Conservation (phyloP, 2,888 invertebrate genomes). For the Drosophila multiciliata region DNA sequence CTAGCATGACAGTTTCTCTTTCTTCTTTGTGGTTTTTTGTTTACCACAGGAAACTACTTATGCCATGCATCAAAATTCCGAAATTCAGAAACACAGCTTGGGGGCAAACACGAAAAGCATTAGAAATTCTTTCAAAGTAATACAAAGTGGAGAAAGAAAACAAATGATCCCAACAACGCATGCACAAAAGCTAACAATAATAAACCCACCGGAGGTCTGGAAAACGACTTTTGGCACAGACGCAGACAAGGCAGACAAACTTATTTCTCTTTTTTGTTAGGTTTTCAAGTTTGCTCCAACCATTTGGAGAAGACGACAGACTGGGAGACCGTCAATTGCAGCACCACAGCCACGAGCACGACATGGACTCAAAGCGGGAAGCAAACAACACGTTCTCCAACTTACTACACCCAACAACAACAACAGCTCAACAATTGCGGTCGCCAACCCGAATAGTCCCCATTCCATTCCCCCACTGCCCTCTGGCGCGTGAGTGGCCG, state of each 20-base stretch:
- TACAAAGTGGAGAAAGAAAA: conserved; percentile 52
- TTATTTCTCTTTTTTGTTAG: conserved; percentile 16
- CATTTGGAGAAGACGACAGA: conserved; percentile 26
- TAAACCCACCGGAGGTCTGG: conserved; percentile 49
- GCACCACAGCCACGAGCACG: conserved; percentile 44
- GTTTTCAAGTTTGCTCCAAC: conserved; percentile 67
- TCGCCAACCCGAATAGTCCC: conserved; percentile 56
- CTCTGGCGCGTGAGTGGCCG: conserved; percentile 71
- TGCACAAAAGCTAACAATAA: conserved; percentile 44
- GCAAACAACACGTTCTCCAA: conserved; percentile 76
- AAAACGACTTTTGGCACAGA: conserved; percentile 69
- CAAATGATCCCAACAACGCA: conserved; percentile 59
- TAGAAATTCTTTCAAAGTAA: conserved; percentile 68
- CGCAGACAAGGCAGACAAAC: conserved; percentile 20
- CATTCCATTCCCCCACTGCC: conserved; percentile 12
- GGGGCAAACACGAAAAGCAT: conserved; percentile 64
- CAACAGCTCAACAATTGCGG: conserved; percentile 59
- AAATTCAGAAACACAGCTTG: conserved; percentile 45
- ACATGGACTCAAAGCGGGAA: conserved; percentile 65
- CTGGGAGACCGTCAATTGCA: conserved; percentile 64
- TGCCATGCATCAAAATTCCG: conserved; percentile 43
- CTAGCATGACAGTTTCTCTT: conserved; percentile 59
- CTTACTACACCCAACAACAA: conserved; percentile 54
- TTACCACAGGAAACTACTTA: conserved; percentile 65
- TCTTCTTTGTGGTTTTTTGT: conserved; percentile 44